These are phyloP conservation scores for Gari tellinella DNA, from an alignment of 2,888 invertebrate genomes.

Conservation along the genomic window DNA sequence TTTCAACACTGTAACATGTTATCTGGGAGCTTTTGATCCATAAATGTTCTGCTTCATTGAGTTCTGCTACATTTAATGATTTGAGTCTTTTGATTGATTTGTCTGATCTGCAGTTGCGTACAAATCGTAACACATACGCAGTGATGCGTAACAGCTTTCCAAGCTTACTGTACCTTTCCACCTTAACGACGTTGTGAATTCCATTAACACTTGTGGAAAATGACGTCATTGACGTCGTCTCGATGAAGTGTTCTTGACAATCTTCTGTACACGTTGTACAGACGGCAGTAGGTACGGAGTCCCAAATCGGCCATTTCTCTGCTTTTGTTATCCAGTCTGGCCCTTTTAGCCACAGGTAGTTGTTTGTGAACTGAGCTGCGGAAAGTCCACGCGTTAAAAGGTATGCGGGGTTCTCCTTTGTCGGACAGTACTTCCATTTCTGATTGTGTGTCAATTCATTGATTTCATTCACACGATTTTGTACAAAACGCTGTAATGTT, in stretches of 20 bases:
- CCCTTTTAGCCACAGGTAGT: constrained; percentile 6
- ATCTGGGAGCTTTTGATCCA: background rate
- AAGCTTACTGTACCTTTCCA: constrained; percentile 4
- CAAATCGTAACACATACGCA: constrained; percentile 21
- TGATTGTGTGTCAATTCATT: no score
- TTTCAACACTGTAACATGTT: constrained; percentile 4
- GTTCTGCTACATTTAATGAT: background rate
- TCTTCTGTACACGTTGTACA: background rate
- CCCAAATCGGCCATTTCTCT: constrained; percentile 20
- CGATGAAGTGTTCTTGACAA: background rate
- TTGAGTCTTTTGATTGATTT: background rate
- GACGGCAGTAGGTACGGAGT: background rate
- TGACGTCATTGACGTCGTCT: background rate
- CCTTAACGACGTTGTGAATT: constrained; percentile 11
- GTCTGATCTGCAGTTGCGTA: constrained; percentile 1
- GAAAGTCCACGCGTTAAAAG: no score
- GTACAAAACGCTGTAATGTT: constrained; percentile 11
- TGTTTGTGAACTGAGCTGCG: no score
- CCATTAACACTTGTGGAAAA: background rate
- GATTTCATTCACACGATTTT: constrained; percentile 14
- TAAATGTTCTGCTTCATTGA: background rate
- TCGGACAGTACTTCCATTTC: no score
- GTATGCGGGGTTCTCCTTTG: constrained; percentile 21
- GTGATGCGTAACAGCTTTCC: constrained; percentile 13
- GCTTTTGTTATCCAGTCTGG: constrained; percentile 9